A percentile compares a stretch with the other conserved stretches of the same genome.
phyloP scores from a whole-genome alignment of 1,140 invertebrate genomes.

The Pseudobourletiella spinata region DNA sequence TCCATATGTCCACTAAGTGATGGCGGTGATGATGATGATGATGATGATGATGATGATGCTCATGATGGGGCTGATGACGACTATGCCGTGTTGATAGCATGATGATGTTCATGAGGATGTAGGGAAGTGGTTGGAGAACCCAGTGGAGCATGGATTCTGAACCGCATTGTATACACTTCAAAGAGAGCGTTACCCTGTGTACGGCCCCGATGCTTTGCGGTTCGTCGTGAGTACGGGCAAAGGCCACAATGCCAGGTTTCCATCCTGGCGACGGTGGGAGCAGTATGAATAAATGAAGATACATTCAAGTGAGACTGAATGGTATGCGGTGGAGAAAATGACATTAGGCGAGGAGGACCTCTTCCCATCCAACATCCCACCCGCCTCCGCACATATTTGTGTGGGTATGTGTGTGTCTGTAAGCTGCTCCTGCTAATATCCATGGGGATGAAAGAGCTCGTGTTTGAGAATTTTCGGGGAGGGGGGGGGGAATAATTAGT shows the following conservation, averaged over 20 bases:
- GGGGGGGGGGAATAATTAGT: background rate
- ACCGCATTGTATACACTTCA: background rate
- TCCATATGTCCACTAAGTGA: no score
- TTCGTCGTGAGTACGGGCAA: background rate
- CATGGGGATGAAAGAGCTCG: background rate
- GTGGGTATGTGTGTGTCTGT: no score
- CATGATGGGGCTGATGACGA: no score
- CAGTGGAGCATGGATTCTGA: background rate
- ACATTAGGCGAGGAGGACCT: background rate
- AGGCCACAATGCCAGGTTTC: background rate
- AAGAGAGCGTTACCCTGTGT: no score
- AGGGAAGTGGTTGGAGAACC: background rate
- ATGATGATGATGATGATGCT: no score
- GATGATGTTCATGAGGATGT: background rate
- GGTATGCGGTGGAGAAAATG: background rate
- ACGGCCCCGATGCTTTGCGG: background rate
- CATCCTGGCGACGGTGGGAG: background rate
- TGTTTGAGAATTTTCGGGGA: no score
- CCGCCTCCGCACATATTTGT: no score
- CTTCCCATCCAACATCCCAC: background rate
- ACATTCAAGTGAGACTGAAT: conserved; percentile 1
- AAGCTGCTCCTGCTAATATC: no score
- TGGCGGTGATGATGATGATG: no score
- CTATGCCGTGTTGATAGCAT: no score
- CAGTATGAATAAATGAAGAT: conserved; percentile 6